Evolutionary conservation across 2,113 vertebrate genomes (phyloP).

Genomic region (Stomatorhinus ivindoensis): DNA sequence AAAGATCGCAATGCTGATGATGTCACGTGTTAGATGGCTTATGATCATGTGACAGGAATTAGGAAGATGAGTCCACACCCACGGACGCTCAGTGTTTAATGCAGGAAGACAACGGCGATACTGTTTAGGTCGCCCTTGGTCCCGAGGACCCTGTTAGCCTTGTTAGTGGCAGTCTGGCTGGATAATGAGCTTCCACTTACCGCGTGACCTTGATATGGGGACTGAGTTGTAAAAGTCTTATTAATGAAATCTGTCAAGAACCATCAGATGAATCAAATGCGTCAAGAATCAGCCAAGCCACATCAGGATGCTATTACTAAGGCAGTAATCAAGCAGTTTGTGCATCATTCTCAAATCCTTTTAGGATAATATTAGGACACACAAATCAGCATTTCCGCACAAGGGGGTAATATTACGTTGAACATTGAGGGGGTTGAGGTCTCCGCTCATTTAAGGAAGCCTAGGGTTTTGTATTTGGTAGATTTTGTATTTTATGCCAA

Average conservation of each 20-base stretch:
- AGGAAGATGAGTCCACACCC: neutral
- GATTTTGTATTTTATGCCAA: neutral
- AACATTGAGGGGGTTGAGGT: no score
- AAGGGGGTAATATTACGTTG: no score
- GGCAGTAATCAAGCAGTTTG: neutral
- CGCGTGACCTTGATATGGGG: slow-evolving; percentile 4
- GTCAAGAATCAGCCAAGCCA: slow-evolving; percentile 37
- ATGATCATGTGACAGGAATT: neutral
- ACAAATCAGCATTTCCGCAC: neutral
- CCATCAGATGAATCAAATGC: slow-evolving; percentile 57
- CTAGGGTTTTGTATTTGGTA: no score
- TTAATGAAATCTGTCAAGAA: slow-evolving; percentile 75
- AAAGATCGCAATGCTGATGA: neutral
- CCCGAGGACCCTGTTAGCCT: slow-evolving; percentile 18
- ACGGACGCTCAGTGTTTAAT: neutral
- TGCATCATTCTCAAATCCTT: neutral
- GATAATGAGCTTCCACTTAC: slow-evolving; percentile 36
- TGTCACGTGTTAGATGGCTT: neutral
- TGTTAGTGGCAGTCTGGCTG: slow-evolving; percentile 40
- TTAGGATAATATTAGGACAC: neutral
- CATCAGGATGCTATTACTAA: neutral
- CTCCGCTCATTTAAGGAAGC: no score
- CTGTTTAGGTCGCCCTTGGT: slow-evolving; percentile 27
- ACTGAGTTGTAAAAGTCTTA: slow-evolving; percentile 48
- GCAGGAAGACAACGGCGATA: neutral